phyloP scores from a whole-genome alignment of 53 echinoderm and acorn worm genomes.

The Glandiceps talaboti region DNA sequence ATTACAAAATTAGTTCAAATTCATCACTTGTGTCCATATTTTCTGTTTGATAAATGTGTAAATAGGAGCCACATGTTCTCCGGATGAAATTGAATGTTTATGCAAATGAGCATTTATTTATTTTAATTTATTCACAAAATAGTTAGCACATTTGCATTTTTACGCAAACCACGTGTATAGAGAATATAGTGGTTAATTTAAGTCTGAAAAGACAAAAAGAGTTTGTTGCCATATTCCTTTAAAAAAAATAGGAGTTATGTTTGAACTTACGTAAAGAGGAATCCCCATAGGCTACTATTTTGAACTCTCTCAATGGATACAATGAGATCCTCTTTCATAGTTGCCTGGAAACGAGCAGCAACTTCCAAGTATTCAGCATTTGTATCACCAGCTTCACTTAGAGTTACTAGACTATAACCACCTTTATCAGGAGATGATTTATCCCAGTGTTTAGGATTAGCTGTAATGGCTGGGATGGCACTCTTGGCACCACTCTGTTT shows the following conservation, averaged over 20 bases:
- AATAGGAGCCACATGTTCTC: too few species aligned
- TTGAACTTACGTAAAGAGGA: neutral
- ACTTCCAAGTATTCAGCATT: neutral
- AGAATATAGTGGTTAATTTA: too few species aligned
- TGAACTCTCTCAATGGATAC: neutral
- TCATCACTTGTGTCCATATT: too few species aligned
- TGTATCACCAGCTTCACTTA: neutral
- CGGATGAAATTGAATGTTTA: too few species aligned
- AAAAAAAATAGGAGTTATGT: neutral
- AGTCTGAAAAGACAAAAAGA: too few species aligned
- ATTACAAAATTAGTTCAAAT: too few species aligned
- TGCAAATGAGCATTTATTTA: too few species aligned
- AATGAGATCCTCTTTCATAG: neutral
- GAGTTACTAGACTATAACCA: neutral
- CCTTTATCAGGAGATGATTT: neutral
- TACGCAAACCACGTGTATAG: too few species aligned
- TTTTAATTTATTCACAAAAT: too few species aligned
- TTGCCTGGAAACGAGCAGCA: neutral
- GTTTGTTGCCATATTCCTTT: too few species aligned
- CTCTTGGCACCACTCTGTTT: neutral
- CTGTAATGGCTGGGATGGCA: neutral
- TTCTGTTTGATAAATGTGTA: neutral
- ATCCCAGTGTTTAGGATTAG: neutral
- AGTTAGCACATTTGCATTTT: too few species aligned
- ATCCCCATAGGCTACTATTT: neutral